Evolutionary conservation across 30 jellyfish, hydroid and myxozoan genomes (phyloP).

Genomic region (Aurelia coerulea): DNA sequence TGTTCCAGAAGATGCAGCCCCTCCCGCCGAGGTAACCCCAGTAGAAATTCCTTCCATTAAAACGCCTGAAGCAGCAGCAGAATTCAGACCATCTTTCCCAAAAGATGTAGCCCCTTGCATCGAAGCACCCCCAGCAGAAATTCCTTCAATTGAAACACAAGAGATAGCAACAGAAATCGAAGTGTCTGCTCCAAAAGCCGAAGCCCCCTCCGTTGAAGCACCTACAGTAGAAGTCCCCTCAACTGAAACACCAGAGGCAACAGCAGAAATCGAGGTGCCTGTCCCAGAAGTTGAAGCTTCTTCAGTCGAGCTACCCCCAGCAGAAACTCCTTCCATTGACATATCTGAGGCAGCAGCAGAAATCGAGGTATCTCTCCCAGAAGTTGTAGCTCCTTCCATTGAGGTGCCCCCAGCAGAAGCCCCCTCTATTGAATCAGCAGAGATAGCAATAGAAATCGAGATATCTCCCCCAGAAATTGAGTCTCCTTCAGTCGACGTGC

Average conservation of each 20-base stretch:
- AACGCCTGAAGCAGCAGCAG: background rate
- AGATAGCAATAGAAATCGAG: background rate
- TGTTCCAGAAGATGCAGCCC: too few species aligned
- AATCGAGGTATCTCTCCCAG: background rate
- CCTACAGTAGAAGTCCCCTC: background rate
- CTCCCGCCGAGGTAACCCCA: too few species aligned
- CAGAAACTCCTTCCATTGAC: too few species aligned
- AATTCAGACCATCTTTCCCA: background rate
- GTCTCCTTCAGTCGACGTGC: constrained; percentile 3
- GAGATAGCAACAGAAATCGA: background rate
- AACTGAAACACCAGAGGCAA: background rate
- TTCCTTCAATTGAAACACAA: constrained; percentile 1
- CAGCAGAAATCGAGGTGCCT: background rate
- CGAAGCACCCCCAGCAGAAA: constrained; percentile 10
- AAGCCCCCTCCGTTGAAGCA: background rate
- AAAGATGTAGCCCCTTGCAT: background rate
- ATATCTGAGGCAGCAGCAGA: too few species aligned
- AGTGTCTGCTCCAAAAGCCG: background rate
- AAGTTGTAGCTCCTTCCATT: background rate
- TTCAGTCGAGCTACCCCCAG: too few species aligned
- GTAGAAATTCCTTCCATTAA: too few species aligned
- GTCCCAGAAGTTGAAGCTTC: background rate
- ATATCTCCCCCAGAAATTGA: background rate
- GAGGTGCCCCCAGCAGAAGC: background rate
- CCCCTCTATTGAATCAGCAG: background rate